Conservation (phyloP, 2,797 vertebrate species). For the Nannoperca australis region DNA sequence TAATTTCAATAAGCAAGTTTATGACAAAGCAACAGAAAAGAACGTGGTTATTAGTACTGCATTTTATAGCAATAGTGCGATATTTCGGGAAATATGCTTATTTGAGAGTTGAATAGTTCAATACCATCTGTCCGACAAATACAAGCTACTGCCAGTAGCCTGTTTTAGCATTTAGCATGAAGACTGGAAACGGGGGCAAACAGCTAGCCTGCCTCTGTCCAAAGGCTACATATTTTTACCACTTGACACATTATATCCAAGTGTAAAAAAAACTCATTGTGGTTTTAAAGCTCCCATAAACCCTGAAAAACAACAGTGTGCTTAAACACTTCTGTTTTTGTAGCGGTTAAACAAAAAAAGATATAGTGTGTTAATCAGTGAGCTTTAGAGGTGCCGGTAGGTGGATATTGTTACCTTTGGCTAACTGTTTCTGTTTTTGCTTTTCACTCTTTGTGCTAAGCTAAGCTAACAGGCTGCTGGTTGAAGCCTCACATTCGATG, state of each 20-base stretch:
- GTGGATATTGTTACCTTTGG: neutral
- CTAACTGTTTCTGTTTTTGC: neutral
- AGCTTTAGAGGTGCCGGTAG: neutral
- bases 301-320: neutral
- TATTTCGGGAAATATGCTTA: neutral
- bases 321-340: neutral
- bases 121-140: neutral
- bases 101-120: neutral
- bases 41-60: neutral
- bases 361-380: neutral
- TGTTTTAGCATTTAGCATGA: neutral
- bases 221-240: neutral
- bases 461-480: conserved; percentile 4
- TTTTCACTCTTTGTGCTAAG: conserved; percentile 4
- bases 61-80: neutral
- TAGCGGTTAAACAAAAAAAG: neutral
- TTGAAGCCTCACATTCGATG: neutral
- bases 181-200: neutral
- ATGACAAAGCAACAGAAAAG: conserved; percentile 1
- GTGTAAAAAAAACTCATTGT: neutral
- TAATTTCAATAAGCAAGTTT: neutral
- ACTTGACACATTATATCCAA: neutral
- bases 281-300: neutral
- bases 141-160: neutral
- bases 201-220: neutral